Percentiles rank a stretch among this genome's conserved stretches.
Conservation (phyloP, 2,888 invertebrate genomes). For the Drosophila setosimentum region DNA sequence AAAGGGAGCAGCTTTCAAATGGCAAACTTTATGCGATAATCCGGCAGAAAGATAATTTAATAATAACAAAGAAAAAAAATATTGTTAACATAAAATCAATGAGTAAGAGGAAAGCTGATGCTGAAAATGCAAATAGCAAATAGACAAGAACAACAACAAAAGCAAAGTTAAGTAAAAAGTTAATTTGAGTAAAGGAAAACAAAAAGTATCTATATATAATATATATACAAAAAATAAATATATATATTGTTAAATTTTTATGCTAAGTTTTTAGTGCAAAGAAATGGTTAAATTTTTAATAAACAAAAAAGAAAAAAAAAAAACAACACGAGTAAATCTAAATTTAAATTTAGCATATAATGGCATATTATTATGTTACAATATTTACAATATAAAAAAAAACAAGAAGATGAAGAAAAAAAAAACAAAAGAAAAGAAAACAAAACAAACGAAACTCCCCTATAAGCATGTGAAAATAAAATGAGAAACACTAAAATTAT, state of each 20-base stretch:
- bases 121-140: slow-evolving; percentile 27
- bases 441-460: slow-evolving; percentile 36
- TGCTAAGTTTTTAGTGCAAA: slow-evolving; percentile 81
- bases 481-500: slow-evolving; percentile 48
- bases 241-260: slow-evolving; percentile 77
- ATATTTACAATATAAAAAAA: slow-evolving; percentile 68
- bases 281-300: slow-evolving; percentile 75
- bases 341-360: slow-evolving; percentile 73
- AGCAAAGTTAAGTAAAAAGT: slow-evolving; percentile 20
- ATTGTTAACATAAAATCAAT: slow-evolving; percentile 40
- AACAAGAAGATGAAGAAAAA: slow-evolving; percentile 18
- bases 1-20: slow-evolving; percentile 75
- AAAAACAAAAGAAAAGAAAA: slow-evolving; percentile 18
- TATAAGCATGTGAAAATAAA: slow-evolving; percentile 40
- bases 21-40: slow-evolving; percentile 41
- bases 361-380: slow-evolving; percentile 72
- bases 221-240: slow-evolving; percentile 61
- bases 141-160: slow-evolving; percentile 29
- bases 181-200: slow-evolving; percentile 41
- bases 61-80: slow-evolving; percentile 9
- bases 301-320: slow-evolving; percentile 39
- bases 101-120: slow-evolving; percentile 18
- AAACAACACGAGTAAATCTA: slow-evolving; percentile 59
- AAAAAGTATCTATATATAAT: slow-evolving; percentile 63
- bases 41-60: slow-evolving; percentile 14